phyloP scores from a whole-genome alignment of 2,797 vertebrate species.

The Cercopithecus hamlyni region DNA sequence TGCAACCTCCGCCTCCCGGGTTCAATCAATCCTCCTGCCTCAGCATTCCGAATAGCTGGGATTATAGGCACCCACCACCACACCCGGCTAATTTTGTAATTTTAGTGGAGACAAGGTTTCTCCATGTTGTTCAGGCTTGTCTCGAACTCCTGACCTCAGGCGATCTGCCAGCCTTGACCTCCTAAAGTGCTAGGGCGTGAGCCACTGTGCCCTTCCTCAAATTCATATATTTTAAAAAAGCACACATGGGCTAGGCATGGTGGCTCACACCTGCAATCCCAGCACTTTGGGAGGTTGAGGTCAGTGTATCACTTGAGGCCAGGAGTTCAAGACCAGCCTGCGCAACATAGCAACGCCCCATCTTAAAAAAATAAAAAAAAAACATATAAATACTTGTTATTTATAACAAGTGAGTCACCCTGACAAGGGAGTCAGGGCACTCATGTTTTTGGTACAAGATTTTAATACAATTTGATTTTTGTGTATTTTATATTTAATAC shows the following conservation, averaged over 20 bases:
- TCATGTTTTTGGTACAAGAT: too few species aligned
- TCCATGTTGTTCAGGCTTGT: not conserved
- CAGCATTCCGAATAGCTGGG: too few species aligned
- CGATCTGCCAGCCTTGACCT: rapidly evolving
- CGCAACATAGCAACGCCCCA: not conserved
- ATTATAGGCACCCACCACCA: too few species aligned
- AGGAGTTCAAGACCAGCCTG: not conserved
- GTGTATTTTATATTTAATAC: too few species aligned
- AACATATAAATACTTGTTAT: too few species aligned
- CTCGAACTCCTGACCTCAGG: not conserved
- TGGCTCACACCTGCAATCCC: not conserved
- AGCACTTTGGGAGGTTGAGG: not conserved
- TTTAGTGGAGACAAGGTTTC: not conserved
- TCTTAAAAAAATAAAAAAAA: too few species aligned
- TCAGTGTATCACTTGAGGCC: not conserved
- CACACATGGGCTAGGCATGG: not conserved
- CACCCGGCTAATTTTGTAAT: not conserved
- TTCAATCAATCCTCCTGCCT: too few species aligned
- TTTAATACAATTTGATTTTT: too few species aligned
- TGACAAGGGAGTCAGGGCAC: too few species aligned
- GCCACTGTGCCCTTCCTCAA: not conserved
- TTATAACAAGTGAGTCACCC: too few species aligned
- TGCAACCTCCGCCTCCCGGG: too few species aligned
- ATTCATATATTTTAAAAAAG: too few species aligned
- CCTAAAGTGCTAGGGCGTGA: not conserved